Base-by-base conservation (phyloP, 2,888 invertebrate species). In the Andrena trimmerana region DNA sequence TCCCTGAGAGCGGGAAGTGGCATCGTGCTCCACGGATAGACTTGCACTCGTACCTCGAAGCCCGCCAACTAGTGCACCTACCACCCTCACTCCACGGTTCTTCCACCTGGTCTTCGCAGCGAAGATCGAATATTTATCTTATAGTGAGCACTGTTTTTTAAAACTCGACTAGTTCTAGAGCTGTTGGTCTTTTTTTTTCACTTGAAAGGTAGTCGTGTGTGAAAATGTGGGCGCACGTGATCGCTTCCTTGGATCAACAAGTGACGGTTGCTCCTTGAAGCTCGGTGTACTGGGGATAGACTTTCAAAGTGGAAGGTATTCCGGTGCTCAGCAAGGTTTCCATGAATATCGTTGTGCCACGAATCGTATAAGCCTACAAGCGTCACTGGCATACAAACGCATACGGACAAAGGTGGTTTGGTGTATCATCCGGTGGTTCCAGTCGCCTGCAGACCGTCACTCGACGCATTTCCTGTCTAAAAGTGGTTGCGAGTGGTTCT, bases 381-480 rank as follows among this genome's bases (percentile, higher is more conserved):
- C 24, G 16, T 36, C 27, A 65, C 69, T n/a, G 7, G 27, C 63
- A 63, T 63, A 36, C 52, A 27, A 10, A 50, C 78, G 48, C 33
- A 10, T 36, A 10, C n/a, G 13, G 50, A 72, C 72, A 36, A 31
- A 33, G 42, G 63, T 48, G 71, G 77, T 68, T 75, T 29, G 31
- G 66, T 69, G 67, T 63, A 20, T 27, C 63, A 52, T 69, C 13
- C 52, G 76, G 67, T 68, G 76, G 71, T 86, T 87, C 87, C 88
- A 86, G 90, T 91, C 86, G 90, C 85, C 85, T 79, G 80, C 86
- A 76, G 80, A 81, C 84, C 77, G 83, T 79, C 89, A 82, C 77
- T 72, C 89, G 75, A 88, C 85, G 87, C 87, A 85, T 83, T 85
- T 89, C 88, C 81, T 81, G 85, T 72, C 81, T 75, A 70, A 78